A percentile compares a stretch with the other conserved stretches of the same genome.
Conservation (phyloP, 2,113 vertebrate genomes). For the Pseudopipra pipra region DNA sequence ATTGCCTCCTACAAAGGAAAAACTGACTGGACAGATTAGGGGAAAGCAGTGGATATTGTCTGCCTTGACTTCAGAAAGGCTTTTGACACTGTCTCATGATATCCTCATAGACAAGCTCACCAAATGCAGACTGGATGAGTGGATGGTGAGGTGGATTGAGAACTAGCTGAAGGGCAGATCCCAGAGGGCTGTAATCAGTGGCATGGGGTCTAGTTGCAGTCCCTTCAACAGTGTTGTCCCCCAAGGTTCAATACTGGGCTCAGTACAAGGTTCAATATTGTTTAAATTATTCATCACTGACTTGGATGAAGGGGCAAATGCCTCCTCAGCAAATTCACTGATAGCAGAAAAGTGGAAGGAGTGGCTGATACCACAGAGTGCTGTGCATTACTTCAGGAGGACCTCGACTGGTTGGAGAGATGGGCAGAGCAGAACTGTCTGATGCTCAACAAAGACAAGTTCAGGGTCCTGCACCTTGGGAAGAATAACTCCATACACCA, state of each 20-base stretch:
- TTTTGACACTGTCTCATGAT: background rate
- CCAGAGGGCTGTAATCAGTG: background rate
- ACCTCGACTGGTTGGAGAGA: background rate
- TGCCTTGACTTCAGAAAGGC: background rate
- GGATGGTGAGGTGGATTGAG: background rate
- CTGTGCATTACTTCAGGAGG: background rate
- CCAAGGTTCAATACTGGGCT: no score
- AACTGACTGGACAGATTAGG: background rate
- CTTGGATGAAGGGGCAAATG: background rate
- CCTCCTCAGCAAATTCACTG: background rate
- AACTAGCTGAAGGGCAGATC: background rate
- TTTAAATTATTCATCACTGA: background rate
- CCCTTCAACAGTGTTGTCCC: no score
- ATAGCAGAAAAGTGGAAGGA: background rate
- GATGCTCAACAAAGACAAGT: background rate
- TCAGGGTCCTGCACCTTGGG: no score
- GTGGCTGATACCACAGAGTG: background rate
- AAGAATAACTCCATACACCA: background rate
- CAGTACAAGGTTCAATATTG: background rate
- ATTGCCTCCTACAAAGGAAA: background rate
- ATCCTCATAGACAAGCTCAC: background rate
- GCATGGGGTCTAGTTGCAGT: background rate
- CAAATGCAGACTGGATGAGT: background rate
- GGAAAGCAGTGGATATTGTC: background rate
- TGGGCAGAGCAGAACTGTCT: background rate